Evolutionary conservation across 2,797 vertebrate genomes (phyloP).

Genomic region (Podarcis siculus): DNA sequence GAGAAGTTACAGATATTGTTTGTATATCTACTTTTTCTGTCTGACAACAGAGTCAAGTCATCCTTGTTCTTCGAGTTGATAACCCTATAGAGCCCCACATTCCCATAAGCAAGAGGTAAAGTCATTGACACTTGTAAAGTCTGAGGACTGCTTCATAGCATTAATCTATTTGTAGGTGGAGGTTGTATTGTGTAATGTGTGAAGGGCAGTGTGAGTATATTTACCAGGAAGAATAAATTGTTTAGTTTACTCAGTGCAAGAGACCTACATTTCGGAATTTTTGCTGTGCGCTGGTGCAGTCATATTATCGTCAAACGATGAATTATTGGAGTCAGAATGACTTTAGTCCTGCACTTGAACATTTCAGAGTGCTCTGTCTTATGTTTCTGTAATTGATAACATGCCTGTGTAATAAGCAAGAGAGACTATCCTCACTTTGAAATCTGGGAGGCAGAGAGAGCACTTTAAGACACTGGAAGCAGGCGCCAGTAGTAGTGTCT

Average conservation of each 20-base stretch:
- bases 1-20: not conserved
- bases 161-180: not conserved
- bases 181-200: not conserved
- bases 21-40: not conserved
- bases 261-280: not conserved
- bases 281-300: not conserved
- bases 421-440: not conserved
- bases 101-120: not conserved
- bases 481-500: not conserved
- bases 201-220: not conserved
- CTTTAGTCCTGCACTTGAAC: not conserved
- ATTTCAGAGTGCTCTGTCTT: not conserved
- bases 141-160: not conserved
- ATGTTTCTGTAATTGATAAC: not conserved
- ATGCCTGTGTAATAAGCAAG: not conserved
- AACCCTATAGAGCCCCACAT: not conserved
- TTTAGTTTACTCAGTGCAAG: not conserved
- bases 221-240: not conserved
- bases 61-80: not conserved
- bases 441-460: not conserved
- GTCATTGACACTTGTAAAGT: not conserved
- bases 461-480: not conserved
- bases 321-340: not conserved
- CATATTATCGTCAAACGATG: not conserved
- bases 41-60: not conserved